A percentile compares a stretch with the other conserved stretches of the same genome.
These are phyloP conservation scores for Smittia aterrima DNA, from an alignment of 2,888 invertebrate genomes.

Conservation along the genomic window DNA sequence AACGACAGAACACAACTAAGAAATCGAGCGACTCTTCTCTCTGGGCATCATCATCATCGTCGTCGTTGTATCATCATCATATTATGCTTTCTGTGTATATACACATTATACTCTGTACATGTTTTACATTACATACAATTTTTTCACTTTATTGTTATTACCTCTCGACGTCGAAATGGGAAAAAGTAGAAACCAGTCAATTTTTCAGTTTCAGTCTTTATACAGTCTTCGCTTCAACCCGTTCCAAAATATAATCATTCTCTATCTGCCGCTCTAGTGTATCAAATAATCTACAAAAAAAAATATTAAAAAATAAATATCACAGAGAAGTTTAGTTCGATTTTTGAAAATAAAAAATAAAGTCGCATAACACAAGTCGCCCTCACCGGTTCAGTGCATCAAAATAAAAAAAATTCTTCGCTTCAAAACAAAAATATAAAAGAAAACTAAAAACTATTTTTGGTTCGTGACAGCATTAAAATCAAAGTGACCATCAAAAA, in stretches of 20 bases:
- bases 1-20: neutral
- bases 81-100: slow-evolving; percentile 37
- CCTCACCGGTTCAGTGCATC: too few relatives aligned
- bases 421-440: neutral
- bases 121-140: slow-evolving; percentile 42
- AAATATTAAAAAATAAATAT: slow-evolving; percentile 11
- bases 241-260: slow-evolving; percentile 42
- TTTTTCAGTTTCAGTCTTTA: slow-evolving; percentile 42
- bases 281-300: slow-evolving; percentile 34
- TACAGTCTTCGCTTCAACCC: slow-evolving; percentile 42
- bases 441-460: neutral
- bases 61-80: slow-evolving; percentile 31
- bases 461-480: slow-evolving; percentile 7
- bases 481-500: neutral
- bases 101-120: slow-evolving; percentile 40
- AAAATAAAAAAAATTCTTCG: neutral
- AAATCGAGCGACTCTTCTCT: slow-evolving; percentile 23
- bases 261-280: slow-evolving; percentile 42
- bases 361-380: neutral
- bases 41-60: slow-evolving; percentile 37
- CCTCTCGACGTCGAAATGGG: slow-evolving; percentile 41
- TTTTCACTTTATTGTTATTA: slow-evolving; percentile 42
- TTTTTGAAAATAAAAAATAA: slow-evolving; percentile 9
- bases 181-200: slow-evolving; percentile 42
- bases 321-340: slow-evolving; percentile 15